These are phyloP conservation scores for Daphoenositta chrysoptera DNA, from an alignment of 2,113 vertebrate genomes.

Conservation along the genomic window DNA sequence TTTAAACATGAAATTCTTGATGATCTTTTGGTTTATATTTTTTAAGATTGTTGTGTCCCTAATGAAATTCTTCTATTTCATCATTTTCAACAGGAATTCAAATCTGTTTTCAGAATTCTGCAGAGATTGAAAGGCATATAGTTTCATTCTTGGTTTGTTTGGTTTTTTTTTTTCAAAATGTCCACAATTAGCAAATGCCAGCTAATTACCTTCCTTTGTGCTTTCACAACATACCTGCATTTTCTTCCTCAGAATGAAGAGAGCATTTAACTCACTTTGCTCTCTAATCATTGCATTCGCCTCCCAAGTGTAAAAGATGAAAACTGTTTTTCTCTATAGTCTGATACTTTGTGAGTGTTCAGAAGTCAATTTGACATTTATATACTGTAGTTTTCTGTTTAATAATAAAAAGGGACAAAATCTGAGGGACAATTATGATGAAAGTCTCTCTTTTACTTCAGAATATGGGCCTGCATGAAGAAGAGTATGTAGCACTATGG, in stretches of 20 bases:
- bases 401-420: background rate
- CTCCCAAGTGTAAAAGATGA: constrained; percentile 18
- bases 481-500: background rate
- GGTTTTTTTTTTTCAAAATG: background rate
- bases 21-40: background rate
- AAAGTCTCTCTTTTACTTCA: background rate
- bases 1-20: background rate
- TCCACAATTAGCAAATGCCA: background rate
- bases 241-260: constrained; percentile 13
- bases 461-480: background rate
- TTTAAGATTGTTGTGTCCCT: background rate
- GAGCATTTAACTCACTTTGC: background rate
- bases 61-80: background rate
- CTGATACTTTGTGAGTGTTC: background rate
- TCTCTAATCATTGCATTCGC: constrained; percentile 34
- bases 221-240: background rate
- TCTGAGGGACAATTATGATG: background rate
- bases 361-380: constrained; percentile 22
- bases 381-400: background rate
- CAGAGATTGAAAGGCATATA: background rate
- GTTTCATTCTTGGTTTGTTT: background rate
- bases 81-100: background rate
- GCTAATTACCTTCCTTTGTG: background rate
- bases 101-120: background rate
- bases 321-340: constrained; percentile 29